These are phyloP conservation scores for Acholoe squamosa DNA, from an alignment of 2,888 invertebrate species.

Conservation along the genomic window DNA sequence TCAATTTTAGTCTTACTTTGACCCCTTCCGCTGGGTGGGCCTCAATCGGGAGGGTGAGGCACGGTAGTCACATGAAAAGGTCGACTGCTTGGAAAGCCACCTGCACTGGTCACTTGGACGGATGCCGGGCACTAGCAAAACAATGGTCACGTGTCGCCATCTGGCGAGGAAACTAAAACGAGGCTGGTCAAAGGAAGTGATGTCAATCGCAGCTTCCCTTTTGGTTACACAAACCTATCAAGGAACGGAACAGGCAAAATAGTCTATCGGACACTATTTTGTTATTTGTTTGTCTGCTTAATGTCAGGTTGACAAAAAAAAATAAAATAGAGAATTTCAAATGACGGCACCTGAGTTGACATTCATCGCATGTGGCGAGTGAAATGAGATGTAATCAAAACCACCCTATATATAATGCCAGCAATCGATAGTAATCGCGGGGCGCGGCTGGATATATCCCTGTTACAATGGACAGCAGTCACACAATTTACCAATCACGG, in stretches of 20 bases:
- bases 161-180: not conserved
- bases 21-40: no score
- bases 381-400: not conserved
- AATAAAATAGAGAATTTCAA: not conserved
- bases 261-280: not conserved
- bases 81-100: not conserved
- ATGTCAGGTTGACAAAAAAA: not conserved
- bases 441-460: not conserved
- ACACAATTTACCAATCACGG: not conserved
- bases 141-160: slow-evolving; percentile 15
- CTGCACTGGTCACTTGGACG: not conserved
- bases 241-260: not conserved
- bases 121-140: not conserved
- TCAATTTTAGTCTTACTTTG: no score
- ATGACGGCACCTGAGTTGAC: not conserved
- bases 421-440: not conserved
- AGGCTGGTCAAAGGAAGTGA: not conserved
- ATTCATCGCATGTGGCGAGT: not conserved
- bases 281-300: not conserved
- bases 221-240: not conserved
- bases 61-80: not conserved
- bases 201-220: slow-evolving; percentile 20
- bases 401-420: not conserved
- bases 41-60: no score
- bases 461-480: not conserved